Evolutionary conservation across 92 coral and sea anemone species (phyloP).

Genomic region (Phenganax marumi): DNA sequence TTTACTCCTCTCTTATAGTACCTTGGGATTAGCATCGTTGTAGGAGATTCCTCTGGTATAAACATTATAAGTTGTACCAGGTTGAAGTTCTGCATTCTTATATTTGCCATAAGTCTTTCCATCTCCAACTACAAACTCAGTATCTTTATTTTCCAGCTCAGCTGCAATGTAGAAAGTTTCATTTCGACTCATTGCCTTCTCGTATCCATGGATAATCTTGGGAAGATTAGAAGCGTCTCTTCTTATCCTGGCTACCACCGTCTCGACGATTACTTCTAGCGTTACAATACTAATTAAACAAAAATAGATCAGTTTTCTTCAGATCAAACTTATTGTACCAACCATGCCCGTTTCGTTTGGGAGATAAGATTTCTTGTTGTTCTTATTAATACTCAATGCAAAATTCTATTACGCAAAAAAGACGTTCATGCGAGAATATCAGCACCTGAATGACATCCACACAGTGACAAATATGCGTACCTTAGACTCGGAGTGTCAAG

Average conservation of each 20-base stretch:
- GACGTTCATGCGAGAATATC: not conserved
- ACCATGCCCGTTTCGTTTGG: not conserved
- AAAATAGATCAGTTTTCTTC: not conserved
- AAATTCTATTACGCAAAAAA: not conserved
- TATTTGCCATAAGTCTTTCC: slow-evolving; percentile 59
- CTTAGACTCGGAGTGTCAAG: slow-evolving; percentile 25
- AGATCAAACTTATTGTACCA: not conserved
- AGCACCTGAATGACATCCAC: not conserved
- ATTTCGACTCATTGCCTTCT: slow-evolving; percentile 46
- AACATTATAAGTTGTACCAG: slow-evolving; percentile 66
- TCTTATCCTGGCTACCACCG: slow-evolving; percentile 9
- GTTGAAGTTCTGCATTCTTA: slow-evolving; percentile 64
- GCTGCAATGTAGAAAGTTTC: slow-evolving; percentile 73
- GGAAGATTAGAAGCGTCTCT: slow-evolving; percentile 54
- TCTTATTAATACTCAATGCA: not conserved
- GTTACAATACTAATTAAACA: slow-evolving; percentile 36
- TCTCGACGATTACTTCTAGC: slow-evolving; percentile 73
- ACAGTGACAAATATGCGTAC: not conserved
- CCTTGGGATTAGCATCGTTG: slow-evolving; percentile 42
- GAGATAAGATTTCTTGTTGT: not conserved
- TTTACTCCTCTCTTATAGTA: not conserved
- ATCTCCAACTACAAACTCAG: slow-evolving; percentile 73
- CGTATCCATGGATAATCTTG: slow-evolving; percentile 28
- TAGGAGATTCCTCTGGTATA: slow-evolving; percentile 71
- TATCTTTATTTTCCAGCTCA: slow-evolving; percentile 29